These are phyloP conservation scores for Muschampia plurimacula DNA, from an alignment of 2,888 invertebrate genomes.

Conservation along the genomic window DNA sequence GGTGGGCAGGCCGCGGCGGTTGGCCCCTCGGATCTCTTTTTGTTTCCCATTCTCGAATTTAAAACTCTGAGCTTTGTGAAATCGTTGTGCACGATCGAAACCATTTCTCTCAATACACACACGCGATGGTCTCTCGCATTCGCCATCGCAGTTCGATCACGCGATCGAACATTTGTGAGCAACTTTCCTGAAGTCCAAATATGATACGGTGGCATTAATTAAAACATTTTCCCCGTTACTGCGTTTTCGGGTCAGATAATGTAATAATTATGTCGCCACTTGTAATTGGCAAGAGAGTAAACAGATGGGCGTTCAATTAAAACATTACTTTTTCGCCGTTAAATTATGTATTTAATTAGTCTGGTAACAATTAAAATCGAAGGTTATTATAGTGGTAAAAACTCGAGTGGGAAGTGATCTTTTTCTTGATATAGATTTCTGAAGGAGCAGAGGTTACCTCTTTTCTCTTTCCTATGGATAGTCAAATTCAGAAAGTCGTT, in stretches of 20 bases:
- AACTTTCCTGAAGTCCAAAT: slow-evolving; percentile 36
- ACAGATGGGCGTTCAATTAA: slow-evolving; percentile 77
- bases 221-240: slow-evolving; percentile 48
- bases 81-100: slow-evolving; percentile 55
- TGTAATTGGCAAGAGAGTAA: slow-evolving; percentile 69
- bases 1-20: slow-evolving; percentile 78
- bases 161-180: slow-evolving; percentile 48
- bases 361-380: slow-evolving; percentile 78
- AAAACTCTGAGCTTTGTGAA: slow-evolving; percentile 65
- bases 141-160: slow-evolving; percentile 55
- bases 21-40: slow-evolving; percentile 69
- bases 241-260: slow-evolving; percentile 54
- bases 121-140: slow-evolving; percentile 55
- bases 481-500: neutral
- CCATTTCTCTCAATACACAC: slow-evolving; percentile 51
- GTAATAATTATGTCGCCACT: slow-evolving; percentile 67
- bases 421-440: slow-evolving; percentile 62
- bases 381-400: slow-evolving; percentile 77
- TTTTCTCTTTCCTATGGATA: neutral
- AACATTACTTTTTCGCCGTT: slow-evolving; percentile 77
- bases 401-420: slow-evolving; percentile 73
- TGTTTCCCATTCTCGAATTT: slow-evolving; percentile 69
- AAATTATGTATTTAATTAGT: slow-evolving; percentile 81
- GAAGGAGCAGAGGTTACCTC: slow-evolving; percentile 45
- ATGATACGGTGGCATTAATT: slow-evolving; percentile 20